A percentile compares a stretch with the other conserved stretches of the same genome.
Conservation (phyloP, 2,113 vertebrate genomes). For the Siphamia tubifer region DNA sequence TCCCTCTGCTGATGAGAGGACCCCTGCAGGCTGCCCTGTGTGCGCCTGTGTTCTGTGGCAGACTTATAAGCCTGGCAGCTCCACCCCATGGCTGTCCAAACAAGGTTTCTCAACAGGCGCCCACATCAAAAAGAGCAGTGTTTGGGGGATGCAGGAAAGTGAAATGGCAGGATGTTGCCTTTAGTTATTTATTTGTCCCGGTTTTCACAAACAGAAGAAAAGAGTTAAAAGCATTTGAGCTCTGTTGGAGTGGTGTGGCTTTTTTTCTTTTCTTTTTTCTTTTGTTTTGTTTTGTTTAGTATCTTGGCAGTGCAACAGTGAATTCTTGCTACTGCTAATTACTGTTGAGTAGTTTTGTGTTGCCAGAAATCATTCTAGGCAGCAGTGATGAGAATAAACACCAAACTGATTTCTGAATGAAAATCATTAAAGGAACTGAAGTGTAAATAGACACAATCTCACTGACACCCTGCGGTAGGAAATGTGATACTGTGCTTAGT, state of each 20-base stretch:
- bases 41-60: constrained; percentile 84
- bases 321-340: constrained; percentile 59
- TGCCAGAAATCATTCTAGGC: constrained; percentile 45
- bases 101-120: constrained; percentile 85
- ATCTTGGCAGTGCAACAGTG: constrained; percentile 38
- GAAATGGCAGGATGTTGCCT: constrained; percentile 78
- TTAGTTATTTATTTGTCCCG: constrained; percentile 78
- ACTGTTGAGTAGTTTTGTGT: constrained; percentile 37
- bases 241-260: constrained; percentile 24
- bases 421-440: constrained; percentile 61
- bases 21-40: constrained; percentile 76
- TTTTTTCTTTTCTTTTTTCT: constrained; percentile 13
- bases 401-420: constrained; percentile 59
- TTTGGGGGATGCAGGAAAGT: constrained; percentile 71
- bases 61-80: constrained; percentile 84
- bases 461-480: constrained; percentile 44
- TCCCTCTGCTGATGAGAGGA: constrained; percentile 82
- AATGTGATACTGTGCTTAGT: constrained; percentile 48
- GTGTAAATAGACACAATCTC: constrained; percentile 61
- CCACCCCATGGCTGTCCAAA: constrained; percentile 87
- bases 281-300: constrained; percentile 13
- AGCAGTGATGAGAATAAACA: constrained; percentile 57
- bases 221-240: constrained; percentile 55
- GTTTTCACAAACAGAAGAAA: constrained; percentile 66
- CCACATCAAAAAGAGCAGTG: constrained; percentile 85